A percentile compares a stretch with the other conserved stretches of the same genome.
phyloP scores from a whole-genome alignment of 2,888 invertebrate genomes.

The Carabus problematicus region DNA sequence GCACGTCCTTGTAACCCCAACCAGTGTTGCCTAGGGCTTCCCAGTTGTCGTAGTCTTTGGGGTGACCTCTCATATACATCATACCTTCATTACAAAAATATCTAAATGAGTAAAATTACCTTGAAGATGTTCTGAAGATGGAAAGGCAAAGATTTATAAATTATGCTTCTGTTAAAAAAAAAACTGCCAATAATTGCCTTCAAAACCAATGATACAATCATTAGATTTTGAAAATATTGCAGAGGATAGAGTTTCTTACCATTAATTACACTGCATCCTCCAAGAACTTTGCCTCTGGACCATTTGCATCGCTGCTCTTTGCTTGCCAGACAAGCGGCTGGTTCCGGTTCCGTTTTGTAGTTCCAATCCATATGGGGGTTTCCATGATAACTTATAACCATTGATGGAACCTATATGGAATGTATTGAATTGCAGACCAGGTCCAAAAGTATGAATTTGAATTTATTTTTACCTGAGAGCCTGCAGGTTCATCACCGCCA shows the following conservation, averaged over 20 bases:
- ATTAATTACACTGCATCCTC: constrained; percentile 76
- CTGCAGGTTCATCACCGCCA: constrained; percentile 74
- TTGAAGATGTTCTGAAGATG: not conserved
- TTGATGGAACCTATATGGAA: constrained; percentile 64
- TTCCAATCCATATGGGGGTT: constrained; percentile 72
- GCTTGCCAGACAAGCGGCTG: constrained; percentile 65
- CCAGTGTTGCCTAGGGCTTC: constrained; percentile 73
- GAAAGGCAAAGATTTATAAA: not conserved
- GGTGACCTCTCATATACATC: constrained; percentile 83
- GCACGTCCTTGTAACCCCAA: constrained; percentile 81
- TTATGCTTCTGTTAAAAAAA: too few species aligned
- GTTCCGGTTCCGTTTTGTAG: constrained; percentile 71
- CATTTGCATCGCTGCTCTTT: constrained; percentile 67
- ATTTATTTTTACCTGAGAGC: constrained; percentile 58
- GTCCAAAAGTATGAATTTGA: constrained; percentile 46
- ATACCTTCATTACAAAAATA: constrained; percentile 57
- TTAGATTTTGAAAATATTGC: not conserved
- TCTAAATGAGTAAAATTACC: not conserved
- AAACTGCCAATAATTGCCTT: not conserved
- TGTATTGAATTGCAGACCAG: too few species aligned
- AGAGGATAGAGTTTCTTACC: constrained; percentile 56
- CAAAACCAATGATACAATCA: not conserved
- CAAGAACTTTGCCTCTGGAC: constrained; percentile 74
- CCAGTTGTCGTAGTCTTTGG: constrained; percentile 80
- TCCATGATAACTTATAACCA: constrained; percentile 70